Conservation (phyloP, 37 sponge, comb jelly and placozoan species). For the Spongia lamella region DNA sequence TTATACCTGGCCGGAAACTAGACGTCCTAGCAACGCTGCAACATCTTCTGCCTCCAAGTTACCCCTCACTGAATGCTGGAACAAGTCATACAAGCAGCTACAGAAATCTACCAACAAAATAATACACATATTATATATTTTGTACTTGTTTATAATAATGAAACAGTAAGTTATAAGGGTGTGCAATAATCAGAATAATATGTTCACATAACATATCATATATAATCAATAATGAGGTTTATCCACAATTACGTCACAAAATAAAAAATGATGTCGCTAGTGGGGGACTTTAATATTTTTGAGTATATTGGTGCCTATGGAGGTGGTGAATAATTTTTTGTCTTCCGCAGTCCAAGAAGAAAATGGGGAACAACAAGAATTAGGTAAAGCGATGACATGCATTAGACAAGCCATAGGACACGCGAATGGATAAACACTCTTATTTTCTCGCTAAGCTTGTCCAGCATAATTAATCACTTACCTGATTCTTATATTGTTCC, state of each 20-base stretch:
- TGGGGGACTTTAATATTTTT: too few species aligned
- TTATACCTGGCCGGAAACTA: conserved; percentile 37
- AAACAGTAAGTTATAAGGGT: neutral
- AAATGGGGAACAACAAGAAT: neutral
- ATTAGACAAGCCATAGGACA: too few species aligned
- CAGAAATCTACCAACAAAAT: conserved; percentile 38
- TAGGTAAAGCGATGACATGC: neutral
- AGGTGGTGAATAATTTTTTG: too few species aligned
- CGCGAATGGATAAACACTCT: too few species aligned
- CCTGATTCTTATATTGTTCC: too few species aligned
- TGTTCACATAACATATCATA: neutral
- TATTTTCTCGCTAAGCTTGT: too few species aligned
- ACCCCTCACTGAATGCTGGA: conserved; percentile 30
- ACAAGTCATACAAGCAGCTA: conserved; percentile 48
- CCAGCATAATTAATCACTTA: too few species aligned
- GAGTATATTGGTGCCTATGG: too few species aligned
- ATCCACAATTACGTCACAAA: too few species aligned
- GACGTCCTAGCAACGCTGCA: conserved; percentile 38
- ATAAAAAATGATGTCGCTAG: too few species aligned
- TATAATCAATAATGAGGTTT: neutral
- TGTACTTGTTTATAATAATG: neutral
- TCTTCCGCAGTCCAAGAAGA: too few species aligned
- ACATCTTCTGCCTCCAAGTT: conserved; percentile 53
- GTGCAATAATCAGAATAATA: neutral
- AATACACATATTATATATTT: neutral